These are phyloP conservation scores for Calameuta pallipes DNA, from an alignment of 2,888 invertebrate genomes.

Conservation along the genomic window DNA sequence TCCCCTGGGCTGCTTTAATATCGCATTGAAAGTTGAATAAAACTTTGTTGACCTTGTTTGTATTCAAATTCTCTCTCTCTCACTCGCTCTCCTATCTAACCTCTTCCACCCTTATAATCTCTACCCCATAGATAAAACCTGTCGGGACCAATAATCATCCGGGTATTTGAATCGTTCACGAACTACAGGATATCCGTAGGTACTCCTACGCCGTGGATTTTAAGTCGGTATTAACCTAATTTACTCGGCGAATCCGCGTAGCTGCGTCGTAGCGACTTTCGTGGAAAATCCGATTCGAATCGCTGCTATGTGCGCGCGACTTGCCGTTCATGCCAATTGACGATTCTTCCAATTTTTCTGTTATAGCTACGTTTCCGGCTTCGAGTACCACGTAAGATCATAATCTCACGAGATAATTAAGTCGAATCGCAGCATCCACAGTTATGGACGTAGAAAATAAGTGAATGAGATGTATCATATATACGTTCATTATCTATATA, in stretches of 20 bases:
- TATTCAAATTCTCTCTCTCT: background rate
- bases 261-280: background rate
- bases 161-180: background rate
- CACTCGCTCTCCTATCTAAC: background rate
- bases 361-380: background rate
- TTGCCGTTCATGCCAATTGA: background rate
- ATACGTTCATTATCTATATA: background rate
- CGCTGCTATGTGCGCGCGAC: background rate
- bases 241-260: conserved; percentile 18
- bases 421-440: background rate
- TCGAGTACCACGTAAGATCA: background rate
- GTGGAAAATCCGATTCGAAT: background rate
- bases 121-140: background rate
- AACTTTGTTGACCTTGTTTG: background rate
- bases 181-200: background rate
- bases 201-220: conserved; percentile 10
- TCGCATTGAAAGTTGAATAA: background rate
- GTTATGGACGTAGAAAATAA: background rate
- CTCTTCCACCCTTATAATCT: background rate
- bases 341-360: background rate
- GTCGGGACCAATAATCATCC: background rate
- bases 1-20: too few species aligned
- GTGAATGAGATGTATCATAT: background rate
- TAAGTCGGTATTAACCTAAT: conserved; percentile 33
- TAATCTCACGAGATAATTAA: background rate